phyloP scores from a whole-genome alignment of 2,888 invertebrate species.

The Yponomeuta cagnagella region DNA sequence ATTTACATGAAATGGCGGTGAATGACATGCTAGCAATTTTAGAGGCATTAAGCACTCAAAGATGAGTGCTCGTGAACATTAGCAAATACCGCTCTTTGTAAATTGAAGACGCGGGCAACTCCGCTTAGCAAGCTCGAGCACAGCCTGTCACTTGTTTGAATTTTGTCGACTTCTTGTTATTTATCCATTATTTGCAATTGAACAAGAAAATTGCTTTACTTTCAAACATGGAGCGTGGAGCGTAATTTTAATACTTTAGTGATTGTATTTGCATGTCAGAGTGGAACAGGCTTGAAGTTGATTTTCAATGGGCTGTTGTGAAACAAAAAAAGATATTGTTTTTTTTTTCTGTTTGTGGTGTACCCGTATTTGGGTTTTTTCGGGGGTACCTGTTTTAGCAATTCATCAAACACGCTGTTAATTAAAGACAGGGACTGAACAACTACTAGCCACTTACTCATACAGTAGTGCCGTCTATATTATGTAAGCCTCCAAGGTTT shows the following conservation, averaged over 20 bases:
- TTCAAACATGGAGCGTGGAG: background rate
- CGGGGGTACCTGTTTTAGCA: too few species aligned
- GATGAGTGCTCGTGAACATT: conserved; percentile 45
- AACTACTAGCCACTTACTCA: too few species aligned
- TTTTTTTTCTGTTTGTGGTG: too few species aligned
- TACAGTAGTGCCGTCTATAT: too few species aligned
- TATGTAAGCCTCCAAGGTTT: too few species aligned
- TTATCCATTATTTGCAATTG: background rate
- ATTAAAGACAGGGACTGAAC: too few species aligned
- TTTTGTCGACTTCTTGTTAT: background rate
- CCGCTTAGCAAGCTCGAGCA: conserved; percentile 5
- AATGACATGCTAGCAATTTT: conserved; percentile 40
- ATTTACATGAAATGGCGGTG: conserved; percentile 20
- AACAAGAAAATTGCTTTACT: background rate
- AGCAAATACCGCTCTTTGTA: conserved; percentile 43
- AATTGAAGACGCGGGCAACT: conserved; percentile 40
- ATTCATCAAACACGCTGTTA: too few species aligned
- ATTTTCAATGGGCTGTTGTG: background rate
- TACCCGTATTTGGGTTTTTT: too few species aligned
- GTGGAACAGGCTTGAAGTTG: background rate
- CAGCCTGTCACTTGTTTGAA: background rate
- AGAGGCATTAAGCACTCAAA: conserved; percentile 43
- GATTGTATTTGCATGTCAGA: conserved; percentile 20
- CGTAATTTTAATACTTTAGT: too few species aligned
- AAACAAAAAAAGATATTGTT: too few species aligned